A percentile compares a stretch with the other conserved stretches of the same genome.
phyloP scores from a whole-genome alignment of 2,113 vertebrate species.

The Hypomesus transpacificus region DNA sequence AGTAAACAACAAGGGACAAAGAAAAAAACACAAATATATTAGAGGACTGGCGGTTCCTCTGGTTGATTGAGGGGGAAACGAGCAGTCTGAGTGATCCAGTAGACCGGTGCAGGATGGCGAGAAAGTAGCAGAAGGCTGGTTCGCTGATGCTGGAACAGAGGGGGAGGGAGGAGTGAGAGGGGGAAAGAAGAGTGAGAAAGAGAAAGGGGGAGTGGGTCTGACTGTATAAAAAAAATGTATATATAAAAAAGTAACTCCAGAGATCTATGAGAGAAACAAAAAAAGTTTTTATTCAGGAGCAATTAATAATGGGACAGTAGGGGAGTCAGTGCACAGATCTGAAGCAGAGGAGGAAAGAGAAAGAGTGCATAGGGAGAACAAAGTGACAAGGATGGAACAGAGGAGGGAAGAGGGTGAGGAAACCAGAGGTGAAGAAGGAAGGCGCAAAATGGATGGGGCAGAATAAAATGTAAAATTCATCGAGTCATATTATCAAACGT shows the following conservation, averaged over 20 bases:
- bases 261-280: slow-evolving; percentile 42
- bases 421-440: background rate
- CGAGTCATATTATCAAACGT: too few species aligned
- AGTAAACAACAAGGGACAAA: background rate
- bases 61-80: too few species aligned
- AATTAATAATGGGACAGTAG: slow-evolving; percentile 54
- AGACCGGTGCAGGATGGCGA: background rate
- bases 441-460: background rate
- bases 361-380: background rate
- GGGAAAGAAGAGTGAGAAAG: background rate
- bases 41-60: too few species aligned
- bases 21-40: background rate
- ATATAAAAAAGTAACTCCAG: slow-evolving; percentile 14
- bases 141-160: background rate
- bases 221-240: slow-evolving; percentile 22
- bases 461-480: too few species aligned
- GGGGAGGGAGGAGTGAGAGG: background rate
- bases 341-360: slow-evolving; percentile 4
- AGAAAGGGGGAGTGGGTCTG: background rate
- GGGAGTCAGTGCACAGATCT: slow-evolving; percentile 41
- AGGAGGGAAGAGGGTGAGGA: background rate
- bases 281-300: slow-evolving; percentile 60
- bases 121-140: background rate
- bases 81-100: too few species aligned
- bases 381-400: background rate